These are phyloP conservation scores for Odontothrips loti DNA, from an alignment of 2,888 invertebrate species.

Conservation along the genomic window DNA sequence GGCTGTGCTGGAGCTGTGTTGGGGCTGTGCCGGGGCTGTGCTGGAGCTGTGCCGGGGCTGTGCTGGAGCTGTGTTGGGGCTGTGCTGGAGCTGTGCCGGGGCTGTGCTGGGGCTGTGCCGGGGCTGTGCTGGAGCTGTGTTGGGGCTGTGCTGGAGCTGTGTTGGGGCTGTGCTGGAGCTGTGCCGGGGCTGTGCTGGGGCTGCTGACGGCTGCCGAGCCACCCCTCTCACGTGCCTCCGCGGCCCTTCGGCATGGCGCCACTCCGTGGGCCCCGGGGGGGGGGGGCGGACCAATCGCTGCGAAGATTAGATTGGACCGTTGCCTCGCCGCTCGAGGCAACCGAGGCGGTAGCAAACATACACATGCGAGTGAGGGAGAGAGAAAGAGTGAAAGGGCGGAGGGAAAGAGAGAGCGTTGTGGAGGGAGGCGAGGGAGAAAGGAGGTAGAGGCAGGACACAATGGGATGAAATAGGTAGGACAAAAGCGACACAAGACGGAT, in stretches of 20 bases:
- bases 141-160: no score
- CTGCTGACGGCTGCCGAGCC: not conserved
- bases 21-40: no score
- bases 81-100: no score
- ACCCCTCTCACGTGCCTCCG: not conserved
- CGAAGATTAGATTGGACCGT: not conserved
- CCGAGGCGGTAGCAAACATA: not conserved
- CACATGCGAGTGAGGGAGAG: slow-evolving; percentile 16
- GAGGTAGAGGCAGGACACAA: not conserved
- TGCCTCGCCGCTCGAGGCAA: not conserved
- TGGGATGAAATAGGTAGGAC: not conserved
- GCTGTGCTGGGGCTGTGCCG: no score
- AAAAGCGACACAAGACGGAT: not conserved
- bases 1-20: no score
- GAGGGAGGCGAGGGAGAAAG: not conserved
- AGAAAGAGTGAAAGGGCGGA: not conserved
- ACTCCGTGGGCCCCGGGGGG: not conserved
- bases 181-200: no score
- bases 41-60: no score
- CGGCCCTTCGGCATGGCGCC: not conserved
- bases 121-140: no score
- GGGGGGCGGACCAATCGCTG: not conserved
- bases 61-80: no score
- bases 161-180: no score
- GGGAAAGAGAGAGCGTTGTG: not conserved